phyloP scores from a whole-genome alignment of 2,113 vertebrate species.

The Stigmatopora nigra region DNA sequence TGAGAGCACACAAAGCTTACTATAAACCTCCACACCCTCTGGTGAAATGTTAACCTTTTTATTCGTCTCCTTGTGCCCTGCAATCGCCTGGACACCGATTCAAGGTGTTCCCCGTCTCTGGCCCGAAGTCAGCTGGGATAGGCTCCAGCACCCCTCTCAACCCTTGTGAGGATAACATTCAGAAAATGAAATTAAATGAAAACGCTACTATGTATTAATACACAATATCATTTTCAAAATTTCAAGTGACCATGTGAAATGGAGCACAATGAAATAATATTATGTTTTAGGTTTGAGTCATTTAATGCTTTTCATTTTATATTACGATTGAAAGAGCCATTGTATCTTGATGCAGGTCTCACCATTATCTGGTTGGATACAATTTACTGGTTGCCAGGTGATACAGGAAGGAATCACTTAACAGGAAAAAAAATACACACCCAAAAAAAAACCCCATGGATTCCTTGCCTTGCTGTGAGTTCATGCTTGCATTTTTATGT shows the following conservation, averaged over 20 bases:
- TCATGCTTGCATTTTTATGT: background rate
- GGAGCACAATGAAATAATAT: background rate
- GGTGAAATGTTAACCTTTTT: too few relatives aligned
- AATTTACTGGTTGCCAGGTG: constrained; percentile 31
- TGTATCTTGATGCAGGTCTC: constrained; percentile 27
- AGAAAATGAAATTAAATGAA: too few relatives aligned
- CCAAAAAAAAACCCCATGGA: constrained; percentile 3
- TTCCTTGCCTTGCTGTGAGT: constrained; percentile 10
- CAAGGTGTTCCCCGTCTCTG: too few relatives aligned
- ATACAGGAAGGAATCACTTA: constrained; percentile 47
- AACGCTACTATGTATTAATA: background rate
- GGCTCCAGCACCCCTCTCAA: too few relatives aligned
- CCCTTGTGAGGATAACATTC: too few relatives aligned
- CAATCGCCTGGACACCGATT: too few relatives aligned
- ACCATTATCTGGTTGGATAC: constrained; percentile 32
- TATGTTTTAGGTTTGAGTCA: background rate
- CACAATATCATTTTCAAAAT: background rate
- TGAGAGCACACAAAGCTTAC: too few relatives aligned
- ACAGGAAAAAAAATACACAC: constrained; percentile 18
- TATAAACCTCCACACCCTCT: too few relatives aligned
- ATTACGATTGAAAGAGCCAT: constrained; percentile 8
- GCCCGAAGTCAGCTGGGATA: too few relatives aligned
- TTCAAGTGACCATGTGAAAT: background rate
- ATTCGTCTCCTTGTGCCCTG: too few relatives aligned
- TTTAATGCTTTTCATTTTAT: background rate